These are phyloP conservation scores for Tympanuchus pallidicinctus DNA, from an alignment of 2,113 vertebrate genomes.

Conservation along the genomic window DNA sequence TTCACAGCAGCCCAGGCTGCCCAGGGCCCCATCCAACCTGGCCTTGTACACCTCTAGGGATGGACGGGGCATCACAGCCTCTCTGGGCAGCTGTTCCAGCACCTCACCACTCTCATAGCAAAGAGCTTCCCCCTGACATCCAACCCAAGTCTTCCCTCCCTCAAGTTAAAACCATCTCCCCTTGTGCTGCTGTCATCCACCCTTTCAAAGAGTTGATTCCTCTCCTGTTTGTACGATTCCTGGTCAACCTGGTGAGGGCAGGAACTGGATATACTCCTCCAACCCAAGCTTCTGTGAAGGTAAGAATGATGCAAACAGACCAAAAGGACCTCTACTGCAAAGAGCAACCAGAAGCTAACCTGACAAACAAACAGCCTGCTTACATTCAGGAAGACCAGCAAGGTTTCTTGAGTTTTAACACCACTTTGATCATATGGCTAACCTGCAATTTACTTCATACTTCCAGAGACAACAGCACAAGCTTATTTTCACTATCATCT, in stretches of 20 bases:
- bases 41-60: too few species aligned
- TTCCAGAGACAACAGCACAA: neutral
- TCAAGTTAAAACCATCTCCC: too few species aligned
- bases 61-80: too few species aligned
- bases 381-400: rapidly evolving
- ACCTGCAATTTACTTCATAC: neutral
- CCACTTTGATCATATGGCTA: rapidly evolving
- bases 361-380: rapidly evolving
- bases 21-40: too few species aligned
- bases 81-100: too few species aligned
- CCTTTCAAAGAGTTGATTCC: too few species aligned
- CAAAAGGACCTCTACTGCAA: neutral
- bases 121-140: too few species aligned
- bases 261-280: neutral
- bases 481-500: neutral
- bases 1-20: too few species aligned
- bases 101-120: too few species aligned
- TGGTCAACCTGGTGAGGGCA: neutral
- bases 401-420: neutral
- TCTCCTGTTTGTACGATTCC: too few species aligned
- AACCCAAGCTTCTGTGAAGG: neutral
- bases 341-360: neutral
- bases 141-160: too few species aligned
- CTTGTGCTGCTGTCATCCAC: too few species aligned
- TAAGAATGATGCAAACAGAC: neutral